Percentiles rank a stretch among this genome's conserved stretches.
These are phyloP conservation scores for Sminthurides bifidus DNA, from an alignment of 1,140 invertebrate species.

Conservation along the genomic window DNA sequence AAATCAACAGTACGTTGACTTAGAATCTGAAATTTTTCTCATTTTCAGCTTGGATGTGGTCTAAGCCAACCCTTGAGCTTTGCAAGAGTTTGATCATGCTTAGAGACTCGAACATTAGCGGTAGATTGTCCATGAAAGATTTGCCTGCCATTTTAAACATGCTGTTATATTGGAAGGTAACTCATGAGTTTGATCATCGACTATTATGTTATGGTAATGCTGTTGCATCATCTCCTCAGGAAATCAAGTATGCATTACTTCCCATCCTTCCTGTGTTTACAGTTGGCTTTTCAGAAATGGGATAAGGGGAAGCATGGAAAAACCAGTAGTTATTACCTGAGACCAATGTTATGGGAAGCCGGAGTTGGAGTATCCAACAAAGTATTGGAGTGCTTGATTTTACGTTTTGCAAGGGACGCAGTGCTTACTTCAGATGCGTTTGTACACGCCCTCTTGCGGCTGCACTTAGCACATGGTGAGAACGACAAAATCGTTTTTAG, in stretches of 20 bases:
- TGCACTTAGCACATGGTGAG: conserved; percentile 59
- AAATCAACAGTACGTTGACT: not conserved
- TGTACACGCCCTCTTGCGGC: conserved; percentile 53
- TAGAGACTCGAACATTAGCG: conserved; percentile 52
- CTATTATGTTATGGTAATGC: not conserved
- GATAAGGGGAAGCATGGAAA: conserved; percentile 45
- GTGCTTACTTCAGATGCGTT: conserved; percentile 50
- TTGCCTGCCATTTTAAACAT: conserved; percentile 50
- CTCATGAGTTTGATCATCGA: conserved; percentile 22
- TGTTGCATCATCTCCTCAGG: not conserved
- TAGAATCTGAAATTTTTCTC: conserved; percentile 3
- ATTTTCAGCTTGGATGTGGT: conserved; percentile 39
- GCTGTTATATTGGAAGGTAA: conserved; percentile 54
- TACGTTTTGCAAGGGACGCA: conserved; percentile 51
- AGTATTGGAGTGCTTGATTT: conserved; percentile 57
- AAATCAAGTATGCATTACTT: not conserved
- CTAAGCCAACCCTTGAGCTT: conserved; percentile 47
- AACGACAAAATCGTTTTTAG: too few relatives aligned
- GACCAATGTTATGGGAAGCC: conserved; percentile 53
- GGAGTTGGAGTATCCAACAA: conserved; percentile 59
- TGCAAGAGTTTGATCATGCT: conserved; percentile 56
- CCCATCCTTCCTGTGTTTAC: conserved; percentile 25
- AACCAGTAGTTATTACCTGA: conserved; percentile 51
- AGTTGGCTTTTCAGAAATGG: conserved; percentile 50
- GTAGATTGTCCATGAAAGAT: conserved; percentile 46